Evolutionary conservation across 2,888 invertebrate species (phyloP), one percentile per base, ranked within the genome.

Genomic region (Drosophila birchii): DNA sequence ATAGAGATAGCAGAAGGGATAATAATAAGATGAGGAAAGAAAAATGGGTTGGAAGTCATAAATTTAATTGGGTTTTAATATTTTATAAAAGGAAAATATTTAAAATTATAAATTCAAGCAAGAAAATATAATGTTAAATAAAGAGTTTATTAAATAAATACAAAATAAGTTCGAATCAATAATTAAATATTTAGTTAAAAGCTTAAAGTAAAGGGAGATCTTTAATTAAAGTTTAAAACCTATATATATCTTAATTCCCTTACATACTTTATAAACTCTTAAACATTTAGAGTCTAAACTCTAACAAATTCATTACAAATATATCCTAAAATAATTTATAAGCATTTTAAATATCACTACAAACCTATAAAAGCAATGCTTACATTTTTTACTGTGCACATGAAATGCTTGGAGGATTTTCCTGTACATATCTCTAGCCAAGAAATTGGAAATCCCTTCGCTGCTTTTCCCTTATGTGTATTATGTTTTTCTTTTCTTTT

Each of bases 401-500:
- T 12, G 18, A 14, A 20, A 6, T 5, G 34, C 12, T 8, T 7
- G 1, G 20, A 18, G 9, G 18, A 38, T 12, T 66, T 66, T 7
- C 12, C 11, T 11, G 8, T 18, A 51, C 39, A 43, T 51, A 55
- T 26, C 34, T 59, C 36, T 18, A 36, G 39, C 47, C 29, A 29
- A 49, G 18, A 63, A 72, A 74, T 74, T 39, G 75, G 57, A 74
- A 73, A 72, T 72, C 43, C 20, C 54, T 49, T 38, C 20, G 29
- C n/a, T 56, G 38, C 18, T 18, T 32, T 18, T 34, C 11, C 44
- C 20, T 43, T 45, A 49, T 18, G 32, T 32, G 26, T 26, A 26
- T 26, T 26, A 26, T 26, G 3, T 20, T 18, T 34, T 32, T 18
- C 16, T 39, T 51, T 14, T 29, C 11, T n/a, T 5, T 5, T 49